Evolutionary conservation across 2,113 vertebrate genomes (phyloP).

Genomic region (Callipepla californica): DNA sequence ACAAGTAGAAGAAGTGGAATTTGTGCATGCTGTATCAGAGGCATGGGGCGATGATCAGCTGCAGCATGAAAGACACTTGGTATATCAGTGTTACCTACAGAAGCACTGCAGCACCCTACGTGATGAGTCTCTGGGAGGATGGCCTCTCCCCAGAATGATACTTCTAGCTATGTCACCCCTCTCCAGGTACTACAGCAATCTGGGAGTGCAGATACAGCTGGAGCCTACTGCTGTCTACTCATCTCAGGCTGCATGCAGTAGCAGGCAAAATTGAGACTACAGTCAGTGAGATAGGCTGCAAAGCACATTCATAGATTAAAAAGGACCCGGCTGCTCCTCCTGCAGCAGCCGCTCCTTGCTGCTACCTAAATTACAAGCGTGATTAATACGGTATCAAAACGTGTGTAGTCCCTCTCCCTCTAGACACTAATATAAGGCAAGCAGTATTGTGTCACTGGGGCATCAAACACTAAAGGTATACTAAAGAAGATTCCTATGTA

Average conservation of each 20-base stretch:
- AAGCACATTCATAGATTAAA: conserved; percentile 62
- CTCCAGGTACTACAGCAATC: conserved; percentile 50
- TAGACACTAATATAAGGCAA: conserved; percentile 68
- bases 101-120: background rate
- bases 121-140: background rate
- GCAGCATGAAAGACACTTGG: conserved; percentile 29
- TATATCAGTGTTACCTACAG: conserved; percentile 21
- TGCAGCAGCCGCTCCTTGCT: background rate
- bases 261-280: conserved; percentile 64
- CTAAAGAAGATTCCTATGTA: conserved; percentile 43
- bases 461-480: conserved; percentile 40
- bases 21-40: conserved; percentile 19
- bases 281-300: conserved; percentile 43
- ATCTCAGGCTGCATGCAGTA: conserved; percentile 69
- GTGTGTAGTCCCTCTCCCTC: conserved; percentile 45
- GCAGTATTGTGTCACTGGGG: conserved; percentile 69
- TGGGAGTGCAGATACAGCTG: conserved; percentile 55
- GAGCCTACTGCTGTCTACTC: conserved; percentile 26
- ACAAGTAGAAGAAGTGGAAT: conserved; percentile 27
- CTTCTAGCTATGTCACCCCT: conserved; percentile 17
- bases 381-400: conserved; percentile 57
- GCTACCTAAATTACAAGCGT: conserved; percentile 53
- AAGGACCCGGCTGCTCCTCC: conserved; percentile 19
- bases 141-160: background rate
- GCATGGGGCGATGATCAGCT: background rate